Evolutionary conservation across 2,113 vertebrate genomes (phyloP).

Genomic region (Melanotaenia duboulayi): DNA sequence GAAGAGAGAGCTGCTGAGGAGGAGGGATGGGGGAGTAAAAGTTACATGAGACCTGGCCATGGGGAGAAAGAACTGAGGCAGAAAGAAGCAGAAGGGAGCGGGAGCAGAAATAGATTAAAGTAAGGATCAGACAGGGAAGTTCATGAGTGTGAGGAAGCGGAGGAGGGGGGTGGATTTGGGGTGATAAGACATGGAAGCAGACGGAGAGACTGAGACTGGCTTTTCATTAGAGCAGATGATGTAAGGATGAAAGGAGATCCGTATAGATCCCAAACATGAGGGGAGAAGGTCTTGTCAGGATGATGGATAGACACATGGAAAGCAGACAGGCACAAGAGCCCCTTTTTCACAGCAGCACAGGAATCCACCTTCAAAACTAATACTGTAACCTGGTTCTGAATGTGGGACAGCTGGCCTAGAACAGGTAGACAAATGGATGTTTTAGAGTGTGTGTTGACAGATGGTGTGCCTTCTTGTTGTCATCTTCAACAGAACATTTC

Average conservation of each 20-base stretch:
- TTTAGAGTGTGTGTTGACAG: constrained; percentile 14
- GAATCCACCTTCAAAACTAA: constrained; percentile 58
- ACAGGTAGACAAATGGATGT: constrained; percentile 60
- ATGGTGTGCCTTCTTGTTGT: constrained; percentile 46
- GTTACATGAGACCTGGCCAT: constrained; percentile 77
- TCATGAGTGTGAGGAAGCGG: constrained; percentile 47
- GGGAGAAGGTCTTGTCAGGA: constrained; percentile 26
- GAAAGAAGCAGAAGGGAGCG: constrained; percentile 55
- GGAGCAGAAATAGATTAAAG: constrained; percentile 74
- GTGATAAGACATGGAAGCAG: constrained; percentile 10
- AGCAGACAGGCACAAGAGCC: constrained; percentile 52
- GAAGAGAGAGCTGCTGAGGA: constrained; percentile 50
- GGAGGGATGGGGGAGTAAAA: constrained; percentile 71
- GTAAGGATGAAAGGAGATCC: constrained; percentile 36
- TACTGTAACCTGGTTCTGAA: constrained; percentile 69
- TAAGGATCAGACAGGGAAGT: constrained; percentile 60
- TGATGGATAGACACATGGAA: constrained; percentile 66
- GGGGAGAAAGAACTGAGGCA: constrained; percentile 70
- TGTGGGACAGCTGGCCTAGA: constrained; percentile 68
- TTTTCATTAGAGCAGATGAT: constrained; percentile 42
- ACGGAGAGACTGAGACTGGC: not conserved
- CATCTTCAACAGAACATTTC: constrained; percentile 28
- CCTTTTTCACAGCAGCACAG: constrained; percentile 30
- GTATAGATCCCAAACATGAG: not conserved
- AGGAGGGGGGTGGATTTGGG: not conserved